Conservation (phyloP, 2,888 invertebrate species). For the Alloplasta piceator region DNA sequence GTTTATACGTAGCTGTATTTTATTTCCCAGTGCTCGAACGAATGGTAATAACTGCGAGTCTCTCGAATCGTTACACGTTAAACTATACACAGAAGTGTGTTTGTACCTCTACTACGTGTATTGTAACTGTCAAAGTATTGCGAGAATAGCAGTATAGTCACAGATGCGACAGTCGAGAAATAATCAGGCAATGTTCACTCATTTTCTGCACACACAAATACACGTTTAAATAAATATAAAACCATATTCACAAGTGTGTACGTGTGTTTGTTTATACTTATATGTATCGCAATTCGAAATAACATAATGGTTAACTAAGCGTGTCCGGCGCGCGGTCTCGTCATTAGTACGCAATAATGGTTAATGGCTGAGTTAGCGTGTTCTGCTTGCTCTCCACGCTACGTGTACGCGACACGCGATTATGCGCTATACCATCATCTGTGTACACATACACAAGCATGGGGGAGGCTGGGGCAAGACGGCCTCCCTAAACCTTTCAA, state of each 20-base stretch:
- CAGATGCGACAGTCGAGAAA: constrained; percentile 36
- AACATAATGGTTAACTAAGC: constrained; percentile 76
- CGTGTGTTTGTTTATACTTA: constrained; percentile 5
- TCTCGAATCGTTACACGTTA: constrained; percentile 42
- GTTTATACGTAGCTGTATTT: not conserved
- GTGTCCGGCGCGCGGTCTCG: constrained; percentile 73
- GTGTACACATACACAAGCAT: not conserved
- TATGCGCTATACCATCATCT: constrained; percentile 28
- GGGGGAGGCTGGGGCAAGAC: too few relatives aligned
- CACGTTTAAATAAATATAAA: not conserved
- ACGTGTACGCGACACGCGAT: constrained; percentile 58
- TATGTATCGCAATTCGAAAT: constrained; percentile 57
- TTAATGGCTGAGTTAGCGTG: constrained; percentile 75
- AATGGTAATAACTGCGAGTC: constrained; percentile 26
- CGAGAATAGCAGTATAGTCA: constrained; percentile 32
- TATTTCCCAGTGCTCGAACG: constrained; percentile 37
- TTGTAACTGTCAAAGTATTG: constrained; percentile 40
- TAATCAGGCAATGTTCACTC: constrained; percentile 47
- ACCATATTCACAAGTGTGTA: not conserved
- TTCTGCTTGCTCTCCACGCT: constrained; percentile 65
- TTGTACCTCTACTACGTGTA: constrained; percentile 12
- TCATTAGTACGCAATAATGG: constrained; percentile 78
- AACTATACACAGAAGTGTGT: constrained; percentile 10
- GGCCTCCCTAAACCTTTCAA: too few relatives aligned
- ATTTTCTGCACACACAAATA: not conserved